Evolutionary conservation across 2,888 invertebrate genomes (phyloP), one percentile per base, ranked within the genome.

Genomic region (Athalia circularis): DNA sequence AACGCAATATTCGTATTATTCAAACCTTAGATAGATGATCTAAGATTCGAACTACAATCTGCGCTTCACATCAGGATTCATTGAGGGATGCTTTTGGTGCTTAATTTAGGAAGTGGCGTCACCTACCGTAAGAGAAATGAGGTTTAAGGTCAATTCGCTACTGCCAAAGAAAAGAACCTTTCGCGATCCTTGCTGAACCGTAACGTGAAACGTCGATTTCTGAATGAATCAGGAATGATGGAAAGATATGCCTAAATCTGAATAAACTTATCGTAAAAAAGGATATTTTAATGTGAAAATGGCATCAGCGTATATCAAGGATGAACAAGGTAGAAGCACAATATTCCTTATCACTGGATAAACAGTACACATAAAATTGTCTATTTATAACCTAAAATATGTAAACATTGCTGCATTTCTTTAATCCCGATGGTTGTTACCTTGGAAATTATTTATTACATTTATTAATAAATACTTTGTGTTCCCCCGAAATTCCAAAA

Each of bases 251-350:
- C 59, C 79, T 74, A 82, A 83, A 82, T 82, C 84, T 84, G 82
- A 84, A 81, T 84, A 84, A 85, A 86, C 43, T 82, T 83, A 81
- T 80, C 45, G 50, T 7, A 43, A 43, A 43, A 80, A 67, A 67
- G 52, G 47, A 29, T 52, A 48, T 79, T 11, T 74, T 74, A 70
- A 15, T 52, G 80, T 78, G 79, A 82, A 77, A 83, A 90, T 89
- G 90, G 89, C 90, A 78, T 87, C 90, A 50, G 82, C 87, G 77
- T 90, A 90, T 80, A 86, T 89, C 77, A 90, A 90, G 81, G 90
- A 90, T 79, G 90, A 90, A 15, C 86, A 81, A 81, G 81, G 81
- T 81, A 79, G 7, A 88, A 85, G 88, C 13, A 15, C 13, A 47
- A 4, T 45, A 8, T 13, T 47, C 59, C 15, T 43, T 15, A 13